These are phyloP conservation scores for Dissostichus mawsoni DNA, from an alignment of 2,113 vertebrate genomes.

Conservation along the genomic window DNA sequence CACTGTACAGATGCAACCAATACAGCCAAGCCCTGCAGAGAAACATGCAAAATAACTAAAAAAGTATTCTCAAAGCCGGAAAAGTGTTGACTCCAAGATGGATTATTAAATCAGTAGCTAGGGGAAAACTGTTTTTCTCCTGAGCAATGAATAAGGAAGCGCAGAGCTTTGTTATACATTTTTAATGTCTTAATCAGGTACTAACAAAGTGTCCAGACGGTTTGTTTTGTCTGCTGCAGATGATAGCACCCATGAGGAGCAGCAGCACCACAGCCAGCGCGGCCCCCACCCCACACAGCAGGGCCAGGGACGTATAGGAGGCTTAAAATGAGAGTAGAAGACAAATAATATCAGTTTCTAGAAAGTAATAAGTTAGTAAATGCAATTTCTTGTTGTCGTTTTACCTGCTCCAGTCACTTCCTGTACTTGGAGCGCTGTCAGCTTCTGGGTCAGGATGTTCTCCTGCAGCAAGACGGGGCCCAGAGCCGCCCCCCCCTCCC, in stretches of 20 bases:
- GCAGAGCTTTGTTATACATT: background rate
- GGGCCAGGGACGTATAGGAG: background rate
- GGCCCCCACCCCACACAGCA: constrained; percentile 40
- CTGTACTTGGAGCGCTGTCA: background rate
- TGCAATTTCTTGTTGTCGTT: background rate
- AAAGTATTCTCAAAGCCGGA: background rate
- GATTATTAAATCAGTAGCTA: background rate
- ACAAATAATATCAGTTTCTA: background rate
- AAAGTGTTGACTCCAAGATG: background rate
- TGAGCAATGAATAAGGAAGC: background rate
- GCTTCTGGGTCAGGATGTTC: background rate
- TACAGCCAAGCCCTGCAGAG: background rate
- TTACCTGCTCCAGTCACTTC: constrained; percentile 23
- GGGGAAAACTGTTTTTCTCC: background rate
- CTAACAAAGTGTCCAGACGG: background rate
- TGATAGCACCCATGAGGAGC: background rate
- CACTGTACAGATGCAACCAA: background rate
- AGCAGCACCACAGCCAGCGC: constrained; percentile 41
- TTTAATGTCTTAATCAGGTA: constrained; percentile 65
- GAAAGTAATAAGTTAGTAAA: background rate
- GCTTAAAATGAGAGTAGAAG: constrained; percentile 29
- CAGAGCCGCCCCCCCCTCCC: constrained; percentile 45
- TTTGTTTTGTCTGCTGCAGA: constrained; percentile 37
- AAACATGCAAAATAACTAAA: background rate
- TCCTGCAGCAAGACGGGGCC: constrained; percentile 63